Conservation (phyloP, 2,113 vertebrate species). For the Chaetorhynchus papuensis region DNA sequence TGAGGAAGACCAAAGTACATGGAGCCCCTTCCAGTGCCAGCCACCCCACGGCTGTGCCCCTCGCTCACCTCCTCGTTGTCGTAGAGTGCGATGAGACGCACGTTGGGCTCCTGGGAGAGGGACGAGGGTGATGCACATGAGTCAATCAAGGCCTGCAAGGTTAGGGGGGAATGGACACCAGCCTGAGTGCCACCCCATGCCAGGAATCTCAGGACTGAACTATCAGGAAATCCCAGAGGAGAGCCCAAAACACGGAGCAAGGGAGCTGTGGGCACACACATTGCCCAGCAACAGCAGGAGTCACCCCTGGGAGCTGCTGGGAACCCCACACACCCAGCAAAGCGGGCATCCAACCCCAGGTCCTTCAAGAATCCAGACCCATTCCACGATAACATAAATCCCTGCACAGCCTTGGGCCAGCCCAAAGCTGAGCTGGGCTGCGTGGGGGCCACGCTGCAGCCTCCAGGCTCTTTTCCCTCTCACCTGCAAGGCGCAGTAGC, state of each 20-base stretch:
- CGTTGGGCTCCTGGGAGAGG: slow-evolving; percentile 81
- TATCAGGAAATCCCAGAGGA: background rate
- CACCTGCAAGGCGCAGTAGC: slow-evolving; percentile 95
- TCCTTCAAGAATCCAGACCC: background rate
- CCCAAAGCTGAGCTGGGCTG: background rate
- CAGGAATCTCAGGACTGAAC: background rate
- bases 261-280: background rate
- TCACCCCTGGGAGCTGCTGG: background rate
- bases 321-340: background rate
- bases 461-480: background rate
- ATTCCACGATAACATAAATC: background rate
- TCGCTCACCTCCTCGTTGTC: slow-evolving; percentile 92
- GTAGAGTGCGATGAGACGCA: slow-evolving; percentile 89
- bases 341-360: background rate
- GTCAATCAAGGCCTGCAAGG: slow-evolving; percentile 82
- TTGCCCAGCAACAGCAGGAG: rapidly evolving
- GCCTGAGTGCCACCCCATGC: background rate
- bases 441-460: rapidly evolving
- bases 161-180: background rate
- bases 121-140: slow-evolving; percentile 76
- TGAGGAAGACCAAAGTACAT: background rate
- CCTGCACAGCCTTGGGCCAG: background rate
- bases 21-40: background rate
- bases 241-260: background rate
- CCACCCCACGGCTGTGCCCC: rapidly evolving